phyloP scores from a whole-genome alignment of 1,140 invertebrate genomes.

The Gerris buenoi region DNA sequence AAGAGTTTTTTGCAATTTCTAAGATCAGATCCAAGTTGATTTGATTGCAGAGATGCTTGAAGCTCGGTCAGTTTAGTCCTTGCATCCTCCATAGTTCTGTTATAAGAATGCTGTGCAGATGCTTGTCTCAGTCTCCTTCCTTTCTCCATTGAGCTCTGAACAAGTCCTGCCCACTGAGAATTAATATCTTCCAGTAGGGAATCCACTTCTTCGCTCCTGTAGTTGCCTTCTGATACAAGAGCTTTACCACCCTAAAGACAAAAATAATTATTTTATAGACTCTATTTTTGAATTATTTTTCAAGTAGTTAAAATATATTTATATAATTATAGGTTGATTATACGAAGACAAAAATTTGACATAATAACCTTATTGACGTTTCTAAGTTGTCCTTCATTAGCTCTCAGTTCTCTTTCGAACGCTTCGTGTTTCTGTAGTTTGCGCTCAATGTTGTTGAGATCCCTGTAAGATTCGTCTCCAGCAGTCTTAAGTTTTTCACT shows the following conservation, averaged over 20 bases:
- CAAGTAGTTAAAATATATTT: no score
- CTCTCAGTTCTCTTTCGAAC: slow-evolving; percentile 83
- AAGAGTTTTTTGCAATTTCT: slow-evolving; percentile 75
- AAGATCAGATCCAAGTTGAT: slow-evolving; percentile 68
- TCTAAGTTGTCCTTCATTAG: slow-evolving; percentile 75
- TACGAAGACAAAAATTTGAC: no score
- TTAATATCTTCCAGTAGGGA: slow-evolving; percentile 49
- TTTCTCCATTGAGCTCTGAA: slow-evolving; percentile 60
- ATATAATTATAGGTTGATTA: no score
- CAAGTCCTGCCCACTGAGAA: slow-evolving; percentile 52
- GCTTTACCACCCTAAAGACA: slow-evolving; percentile 47
- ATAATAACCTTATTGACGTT: slow-evolving; percentile 55
- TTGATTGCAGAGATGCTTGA: slow-evolving; percentile 52
- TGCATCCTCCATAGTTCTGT: slow-evolving; percentile 59
- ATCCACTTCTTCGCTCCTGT: slow-evolving; percentile 48
- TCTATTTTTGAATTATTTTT: no score
- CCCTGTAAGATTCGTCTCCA: slow-evolving; percentile 81
- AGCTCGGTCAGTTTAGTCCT: slow-evolving; percentile 66
- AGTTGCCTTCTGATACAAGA: slow-evolving; percentile 53
- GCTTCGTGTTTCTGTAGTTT: slow-evolving; percentile 96
- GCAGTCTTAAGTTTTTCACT: slow-evolving; percentile 81
- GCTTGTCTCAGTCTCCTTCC: slow-evolving; percentile 66
- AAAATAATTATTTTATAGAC: no score
- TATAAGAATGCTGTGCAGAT: slow-evolving; percentile 61
- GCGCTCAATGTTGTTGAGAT: slow-evolving; percentile 76